These are phyloP conservation scores for Sarcophilus harrisii DNA, from an alignment of 2,797 vertebrate genomes.

Conservation along the genomic window DNA sequence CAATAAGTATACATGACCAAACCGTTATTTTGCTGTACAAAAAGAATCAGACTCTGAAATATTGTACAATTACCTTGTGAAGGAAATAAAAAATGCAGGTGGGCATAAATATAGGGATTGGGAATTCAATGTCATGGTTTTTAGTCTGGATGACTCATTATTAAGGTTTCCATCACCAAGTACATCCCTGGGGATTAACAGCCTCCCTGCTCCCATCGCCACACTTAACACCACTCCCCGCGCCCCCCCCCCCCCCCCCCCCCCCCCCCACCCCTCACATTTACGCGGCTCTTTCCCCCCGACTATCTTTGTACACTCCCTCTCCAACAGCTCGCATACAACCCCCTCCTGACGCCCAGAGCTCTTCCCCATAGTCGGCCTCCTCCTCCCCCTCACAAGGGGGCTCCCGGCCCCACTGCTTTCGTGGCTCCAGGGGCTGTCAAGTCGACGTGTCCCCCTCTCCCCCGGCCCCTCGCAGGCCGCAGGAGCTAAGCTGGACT, in stretches of 20 bases:
- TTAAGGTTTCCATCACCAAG: neutral
- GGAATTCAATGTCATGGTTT: too few species aligned
- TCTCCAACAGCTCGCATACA: fast-evolving
- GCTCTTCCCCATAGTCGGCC: neutral
- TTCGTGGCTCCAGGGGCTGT: neutral
- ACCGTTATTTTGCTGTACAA: too few species aligned
- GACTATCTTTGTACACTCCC: neutral
- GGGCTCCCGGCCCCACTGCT: neutral
- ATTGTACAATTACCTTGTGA: too few species aligned
- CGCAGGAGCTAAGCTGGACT: neutral
- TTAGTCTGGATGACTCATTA: neutral
- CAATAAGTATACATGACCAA: too few species aligned
- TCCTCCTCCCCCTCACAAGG: neutral
- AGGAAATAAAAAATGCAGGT: too few species aligned
- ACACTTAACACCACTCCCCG: neutral
- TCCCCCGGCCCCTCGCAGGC: neutral
- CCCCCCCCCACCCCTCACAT: neutral
- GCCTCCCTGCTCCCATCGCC: neutral
- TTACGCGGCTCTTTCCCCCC: neutral
- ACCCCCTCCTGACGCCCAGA: neutral
- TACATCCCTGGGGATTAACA: neutral
- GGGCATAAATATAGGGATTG: too few species aligned
- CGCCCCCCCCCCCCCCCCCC: neutral
- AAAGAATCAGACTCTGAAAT: too few species aligned
- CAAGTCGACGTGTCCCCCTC: neutral